Base-by-base conservation (phyloP, 2,113 vertebrate species). In the Xiphophorus hellerii region DNA sequence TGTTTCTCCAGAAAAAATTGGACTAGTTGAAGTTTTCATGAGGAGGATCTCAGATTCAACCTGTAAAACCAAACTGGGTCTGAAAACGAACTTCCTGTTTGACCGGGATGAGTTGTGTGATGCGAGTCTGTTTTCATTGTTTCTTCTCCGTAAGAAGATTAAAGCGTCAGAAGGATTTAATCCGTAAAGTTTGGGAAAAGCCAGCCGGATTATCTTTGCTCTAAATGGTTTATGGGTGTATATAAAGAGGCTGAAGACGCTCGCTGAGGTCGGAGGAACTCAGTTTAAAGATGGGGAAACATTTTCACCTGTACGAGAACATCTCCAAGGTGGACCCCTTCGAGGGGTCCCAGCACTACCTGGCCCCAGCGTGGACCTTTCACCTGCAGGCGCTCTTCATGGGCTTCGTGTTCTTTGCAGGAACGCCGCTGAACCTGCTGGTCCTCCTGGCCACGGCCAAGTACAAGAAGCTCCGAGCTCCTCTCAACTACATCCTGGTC, bases 401-500 rank as follows among this genome's bases (percentile, higher is more conserved):
- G 95, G 95, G 94, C 13, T 13, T 93, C 1, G 96, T 96, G 14
- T 91, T 97, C 67, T 30, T 95, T 0, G 73, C 29, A 3, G 95
- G 96, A 2, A 89, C 92, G 0, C 96, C 95, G 2, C 80, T 96
- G 29, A 97, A 96, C 13, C 73, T 90, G n/a, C 15, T 93, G 0
- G 93, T 96, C 37, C 89, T 97, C 13, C 14, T 96, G 0, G 96
- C 95, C 58, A 95, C 94, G 0, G 1, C 94, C 33, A 93, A 93
- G 80, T 96, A 96, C 91, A 96, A 93, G 86, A 96, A 96, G 91
- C 81, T 96, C 30, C 61, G 93, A 30, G 95, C 95, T 48, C 96
- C 95, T 0, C 95, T 97, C 73, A 96, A 96, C 93, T 96, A 95
- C 83, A 95, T 96, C 82, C 66, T 97, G 71, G 94, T 96, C 33